Evolutionary conservation across 2,797 vertebrate species (phyloP).

Genomic region (Hypotaenidia okinawae): DNA sequence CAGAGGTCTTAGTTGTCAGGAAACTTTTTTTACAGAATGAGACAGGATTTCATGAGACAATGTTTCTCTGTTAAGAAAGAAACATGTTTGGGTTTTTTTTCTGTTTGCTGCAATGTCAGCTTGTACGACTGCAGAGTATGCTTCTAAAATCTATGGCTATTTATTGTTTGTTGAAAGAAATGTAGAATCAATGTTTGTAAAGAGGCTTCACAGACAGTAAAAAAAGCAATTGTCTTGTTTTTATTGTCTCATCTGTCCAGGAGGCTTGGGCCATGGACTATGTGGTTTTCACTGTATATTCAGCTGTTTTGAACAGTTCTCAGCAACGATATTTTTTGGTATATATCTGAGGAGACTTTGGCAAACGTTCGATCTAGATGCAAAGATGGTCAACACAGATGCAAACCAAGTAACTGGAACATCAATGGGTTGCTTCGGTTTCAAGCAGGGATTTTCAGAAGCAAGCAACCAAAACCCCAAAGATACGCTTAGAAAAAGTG

Average conservation of each 20-base stretch:
- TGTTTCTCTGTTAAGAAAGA: background rate
- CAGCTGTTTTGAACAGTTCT: background rate
- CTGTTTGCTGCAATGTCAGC: background rate
- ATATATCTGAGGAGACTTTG: background rate
- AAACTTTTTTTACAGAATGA: background rate
- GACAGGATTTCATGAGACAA: background rate
- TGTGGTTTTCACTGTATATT: background rate
- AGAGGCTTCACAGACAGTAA: background rate
- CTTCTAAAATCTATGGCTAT: background rate
- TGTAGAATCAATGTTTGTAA: background rate
- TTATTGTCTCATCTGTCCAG: background rate
- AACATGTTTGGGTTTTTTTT: background rate
- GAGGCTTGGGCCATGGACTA: background rate
- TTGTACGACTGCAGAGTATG: background rate
- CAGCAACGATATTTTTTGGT: background rate
- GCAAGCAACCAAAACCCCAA: background rate
- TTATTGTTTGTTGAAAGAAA: background rate
- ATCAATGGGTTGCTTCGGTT: background rate
- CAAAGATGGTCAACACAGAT: background rate
- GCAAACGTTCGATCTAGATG: background rate
- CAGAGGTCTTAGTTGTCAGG: background rate
- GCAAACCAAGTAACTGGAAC: background rate
- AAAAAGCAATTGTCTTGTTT: background rate
- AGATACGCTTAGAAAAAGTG: background rate
- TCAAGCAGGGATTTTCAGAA: background rate